Percentiles rank a stretch among this genome's conserved stretches.
These are phyloP conservation scores for Cladorhizidae sp. DNA, from an alignment of 37 sponge, comb jelly and placozoan species.

Conservation along the genomic window DNA sequence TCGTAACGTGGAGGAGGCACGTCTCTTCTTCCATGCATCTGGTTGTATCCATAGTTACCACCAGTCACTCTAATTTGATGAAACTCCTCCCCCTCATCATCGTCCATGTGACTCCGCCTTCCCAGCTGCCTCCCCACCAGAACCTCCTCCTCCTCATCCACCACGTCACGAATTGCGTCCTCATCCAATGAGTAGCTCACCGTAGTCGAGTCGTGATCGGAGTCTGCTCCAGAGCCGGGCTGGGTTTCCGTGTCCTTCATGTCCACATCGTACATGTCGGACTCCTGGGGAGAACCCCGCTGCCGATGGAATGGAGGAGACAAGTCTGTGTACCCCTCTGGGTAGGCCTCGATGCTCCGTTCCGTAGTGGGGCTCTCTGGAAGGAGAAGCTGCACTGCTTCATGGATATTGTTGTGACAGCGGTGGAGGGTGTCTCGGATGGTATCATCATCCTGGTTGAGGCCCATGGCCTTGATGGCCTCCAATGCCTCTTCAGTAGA, in stretches of 20 bases:
- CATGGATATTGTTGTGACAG: constrained; percentile 38
- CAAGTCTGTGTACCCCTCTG: background rate
- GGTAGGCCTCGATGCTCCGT: background rate
- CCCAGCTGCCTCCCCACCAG: background rate
- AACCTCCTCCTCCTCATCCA: background rate
- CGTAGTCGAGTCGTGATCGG: constrained; percentile 59
- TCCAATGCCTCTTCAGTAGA: constrained; percentile 21
- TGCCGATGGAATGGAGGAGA: background rate
- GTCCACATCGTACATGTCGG: constrained; percentile 42
- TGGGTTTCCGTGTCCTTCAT: constrained; percentile 57
- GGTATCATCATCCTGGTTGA: constrained; percentile 36
- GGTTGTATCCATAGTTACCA: background rate
- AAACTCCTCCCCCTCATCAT: constrained; percentile 4
- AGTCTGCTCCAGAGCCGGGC: constrained; percentile 37
- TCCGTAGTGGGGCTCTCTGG: constrained; percentile 32
- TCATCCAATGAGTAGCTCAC: constrained; percentile 70
- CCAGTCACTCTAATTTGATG: background rate
- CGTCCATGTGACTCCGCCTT: background rate
- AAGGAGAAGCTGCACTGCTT: constrained; percentile 41
- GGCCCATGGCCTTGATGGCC: constrained; percentile 43
- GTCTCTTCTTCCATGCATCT: constrained; percentile 9
- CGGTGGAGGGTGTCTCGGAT: constrained; percentile 40
- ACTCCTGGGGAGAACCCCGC: background rate
- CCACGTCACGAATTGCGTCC: constrained; percentile 42
- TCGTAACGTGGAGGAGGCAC: constrained; percentile 63